Percentiles rank a stretch among this genome's conserved stretches.
Conservation (phyloP, 2,113 vertebrate species). For the Neotoma lepida region DNA sequence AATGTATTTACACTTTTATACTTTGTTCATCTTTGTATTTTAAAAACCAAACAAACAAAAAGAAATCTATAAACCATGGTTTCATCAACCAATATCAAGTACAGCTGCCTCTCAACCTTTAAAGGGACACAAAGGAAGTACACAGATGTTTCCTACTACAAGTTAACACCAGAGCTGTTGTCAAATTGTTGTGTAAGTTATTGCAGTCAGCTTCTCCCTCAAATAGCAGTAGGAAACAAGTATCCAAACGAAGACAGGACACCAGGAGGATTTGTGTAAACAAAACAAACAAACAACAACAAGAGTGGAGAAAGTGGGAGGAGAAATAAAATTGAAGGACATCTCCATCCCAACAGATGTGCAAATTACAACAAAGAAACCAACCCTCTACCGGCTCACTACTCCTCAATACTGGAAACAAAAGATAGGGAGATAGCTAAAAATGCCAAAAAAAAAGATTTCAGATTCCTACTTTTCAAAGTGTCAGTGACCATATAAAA, state of each 20-base stretch:
- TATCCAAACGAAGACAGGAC: background rate
- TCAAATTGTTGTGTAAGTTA: background rate
- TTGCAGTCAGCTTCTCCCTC: background rate
- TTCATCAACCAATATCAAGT: background rate
- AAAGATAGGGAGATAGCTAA: background rate
- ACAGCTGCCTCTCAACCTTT: background rate
- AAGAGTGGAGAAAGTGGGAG: background rate
- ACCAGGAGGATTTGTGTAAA: background rate
- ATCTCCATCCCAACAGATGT: background rate
- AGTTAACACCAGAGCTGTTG: background rate
- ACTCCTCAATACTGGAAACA: background rate
- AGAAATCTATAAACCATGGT: background rate
- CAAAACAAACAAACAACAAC: background rate
- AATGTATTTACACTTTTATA: background rate
- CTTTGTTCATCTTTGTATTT: background rate
- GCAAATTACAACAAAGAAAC: background rate
- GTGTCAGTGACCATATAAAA: background rate
- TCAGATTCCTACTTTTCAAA: background rate
- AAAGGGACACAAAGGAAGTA: background rate
- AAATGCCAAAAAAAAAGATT: background rate
- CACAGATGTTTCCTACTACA: background rate
- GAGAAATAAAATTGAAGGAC: background rate
- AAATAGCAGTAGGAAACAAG: background rate
- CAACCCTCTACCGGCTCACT: background rate
- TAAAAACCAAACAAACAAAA: background rate